Conservation (phyloP, 2,797 vertebrate species). For the Eulemur mongoz region DNA sequence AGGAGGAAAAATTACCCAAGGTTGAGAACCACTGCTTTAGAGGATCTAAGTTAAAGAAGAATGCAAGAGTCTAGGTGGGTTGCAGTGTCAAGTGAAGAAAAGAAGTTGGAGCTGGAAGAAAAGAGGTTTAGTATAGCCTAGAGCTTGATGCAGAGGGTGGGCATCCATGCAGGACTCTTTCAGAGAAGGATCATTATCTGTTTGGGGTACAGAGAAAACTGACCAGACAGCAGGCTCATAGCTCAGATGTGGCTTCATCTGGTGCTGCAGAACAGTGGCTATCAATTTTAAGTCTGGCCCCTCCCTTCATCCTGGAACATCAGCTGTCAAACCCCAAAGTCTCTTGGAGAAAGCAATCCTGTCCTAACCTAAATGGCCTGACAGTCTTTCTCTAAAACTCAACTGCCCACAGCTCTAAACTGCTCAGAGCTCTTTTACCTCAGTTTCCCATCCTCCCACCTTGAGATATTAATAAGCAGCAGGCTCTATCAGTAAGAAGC, state of each 20-base stretch:
- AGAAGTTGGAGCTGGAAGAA: background rate
- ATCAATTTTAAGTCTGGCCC: background rate
- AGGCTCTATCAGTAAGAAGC: background rate
- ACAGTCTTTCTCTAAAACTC: background rate
- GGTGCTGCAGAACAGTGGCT: background rate
- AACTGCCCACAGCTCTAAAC: background rate
- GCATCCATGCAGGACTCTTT: background rate
- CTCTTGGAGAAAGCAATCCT: background rate
- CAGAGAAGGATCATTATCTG: background rate
- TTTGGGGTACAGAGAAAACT: background rate
- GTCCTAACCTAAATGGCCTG: background rate
- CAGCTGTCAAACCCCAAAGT: background rate
- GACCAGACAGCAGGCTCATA: background rate
- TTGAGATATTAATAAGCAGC: background rate
- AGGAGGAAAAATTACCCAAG: background rate
- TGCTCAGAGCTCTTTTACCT: background rate
- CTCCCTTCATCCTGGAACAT: background rate
- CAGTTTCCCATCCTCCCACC: background rate
- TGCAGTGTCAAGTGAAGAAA: background rate
- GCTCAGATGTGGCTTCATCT: background rate
- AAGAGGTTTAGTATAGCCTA: background rate
- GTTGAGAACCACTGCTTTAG: background rate
- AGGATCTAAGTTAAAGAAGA: slow-evolving; percentile 10
- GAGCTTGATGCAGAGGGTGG: background rate
- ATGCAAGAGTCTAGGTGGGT: background rate